Base-by-base conservation (phyloP, 2,113 vertebrate genomes). In the Antennarius striatus region DNA sequence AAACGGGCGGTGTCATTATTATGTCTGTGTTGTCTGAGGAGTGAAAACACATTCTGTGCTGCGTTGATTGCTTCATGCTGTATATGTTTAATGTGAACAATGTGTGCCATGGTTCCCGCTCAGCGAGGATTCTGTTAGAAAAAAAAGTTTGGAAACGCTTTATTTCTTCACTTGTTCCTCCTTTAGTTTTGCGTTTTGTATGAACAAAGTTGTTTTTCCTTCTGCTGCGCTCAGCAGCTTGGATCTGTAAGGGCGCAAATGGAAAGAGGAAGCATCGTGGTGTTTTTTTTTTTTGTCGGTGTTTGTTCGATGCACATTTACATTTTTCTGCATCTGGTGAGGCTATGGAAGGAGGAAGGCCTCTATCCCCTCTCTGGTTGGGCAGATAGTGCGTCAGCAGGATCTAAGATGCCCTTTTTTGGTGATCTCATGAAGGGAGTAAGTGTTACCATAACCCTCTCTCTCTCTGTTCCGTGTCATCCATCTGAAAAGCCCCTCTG, bases 381-480 rank as follows among this genome's bases (percentile, higher is more conserved):
- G 66, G 67, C 80, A 64, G 73, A 80, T 77, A 68, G 68, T 81
- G 71, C 72, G 77, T 86, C 88, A 84, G 84, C 81, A 76, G 74
- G 53, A 89, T 90, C 79, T 68, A 53, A 65, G 83, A 90, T 91
- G 87, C 79, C 91, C 88, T 91, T 91, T 91, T 92, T 91, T 90
- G 90, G 89, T 82, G 83, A 85, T 92, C 79, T 78, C 45, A n/a
- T 63, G 75, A 12, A 75, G 82, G 69, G 89, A 89, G 62, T 63
- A 74, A 80, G 82, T 81, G 80, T 85, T 79, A 82, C 83, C 57
- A 67, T 88, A 88, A 81, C 86, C 73, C 80, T 16, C 28, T 55
- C 11, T 56, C 56, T 51, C 32, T 42, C n/a, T 54, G 55, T 75
- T 76, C 66, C 51, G 62, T 9, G 42, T 81, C 68, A 77, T 39